Evolutionary conservation across 2,888 invertebrate species (phyloP), one percentile per base, ranked within the genome.

Genomic region (Parochlus steinenii): DNA sequence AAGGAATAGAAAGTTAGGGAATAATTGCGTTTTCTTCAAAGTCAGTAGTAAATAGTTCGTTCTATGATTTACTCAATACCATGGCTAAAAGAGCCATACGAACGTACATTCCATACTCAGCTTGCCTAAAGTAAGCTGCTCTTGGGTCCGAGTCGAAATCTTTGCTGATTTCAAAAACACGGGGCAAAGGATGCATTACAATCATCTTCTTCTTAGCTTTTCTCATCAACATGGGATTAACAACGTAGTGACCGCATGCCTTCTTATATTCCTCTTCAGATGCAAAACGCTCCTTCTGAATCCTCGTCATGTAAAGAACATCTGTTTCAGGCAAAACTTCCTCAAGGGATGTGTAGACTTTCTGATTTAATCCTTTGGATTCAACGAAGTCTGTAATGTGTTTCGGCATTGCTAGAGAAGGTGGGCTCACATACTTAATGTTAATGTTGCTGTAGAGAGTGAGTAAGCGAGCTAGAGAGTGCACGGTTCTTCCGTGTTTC

Each of bases 81-180:
- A 89, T 82, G 2, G 92, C 79, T 12, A 99, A 63, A 3, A 99
- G 63, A 0, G 98, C 95, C 98, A 99, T 99, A 33, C 98, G 71
- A 12, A 98, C 87, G 52, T 87, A 98, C 79, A 98, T 85, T 42
- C 98, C 98, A 52, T 87, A 85, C 56, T 95, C 92, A 0, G 92
- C 93, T 62, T 98, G 98, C 14, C 97, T 69, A 69, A 99, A 98
- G 61, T 98, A 98, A 0, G 95, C 97, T 0, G 98, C 97, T 32
- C 98, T 67, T 0, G 92, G 89, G 61, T 99, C 98, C 0, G 76
- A 76, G 61, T 99, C 98, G 47, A 98, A 85, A 45, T 92, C 87
- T 1, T 82, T 68, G 45, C 89, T 89, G 46, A 98, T 95, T 63
- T 98, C 98, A 51, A 82, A 78, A 2, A 90, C 75, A 27, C 98